These are phyloP conservation scores for Tympanuchus pallidicinctus DNA, from an alignment of 2,113 vertebrate genomes.

Conservation along the genomic window DNA sequence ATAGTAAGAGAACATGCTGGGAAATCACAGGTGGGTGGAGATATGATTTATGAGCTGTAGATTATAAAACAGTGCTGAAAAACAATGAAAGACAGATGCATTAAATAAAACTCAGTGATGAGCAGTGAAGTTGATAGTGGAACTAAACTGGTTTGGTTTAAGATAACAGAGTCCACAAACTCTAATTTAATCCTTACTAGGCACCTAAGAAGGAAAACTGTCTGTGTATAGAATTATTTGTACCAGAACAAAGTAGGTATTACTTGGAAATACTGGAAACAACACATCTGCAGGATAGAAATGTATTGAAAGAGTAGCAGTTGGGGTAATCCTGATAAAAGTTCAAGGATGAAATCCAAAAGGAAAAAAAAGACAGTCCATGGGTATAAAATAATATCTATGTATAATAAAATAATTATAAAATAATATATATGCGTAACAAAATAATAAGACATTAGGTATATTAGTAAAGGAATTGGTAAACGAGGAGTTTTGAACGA, in stretches of 20 bases:
- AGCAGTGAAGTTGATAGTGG: background rate
- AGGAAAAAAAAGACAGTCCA: no score
- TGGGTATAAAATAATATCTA: background rate
- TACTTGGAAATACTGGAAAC: rapidly evolving
- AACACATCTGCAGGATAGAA: background rate
- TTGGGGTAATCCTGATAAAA: background rate
- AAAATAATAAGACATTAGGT: no score
- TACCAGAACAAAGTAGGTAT: background rate
- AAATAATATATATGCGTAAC: no score
- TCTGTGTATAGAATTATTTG: background rate
- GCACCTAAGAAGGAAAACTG: background rate
- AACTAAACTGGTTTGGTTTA: background rate
- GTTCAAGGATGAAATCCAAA: background rate
- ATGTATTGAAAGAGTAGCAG: background rate
- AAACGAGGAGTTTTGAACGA: background rate
- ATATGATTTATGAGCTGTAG: background rate
- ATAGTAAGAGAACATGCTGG: background rate
- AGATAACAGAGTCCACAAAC: background rate
- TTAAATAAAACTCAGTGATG: background rate
- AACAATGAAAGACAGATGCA: background rate
- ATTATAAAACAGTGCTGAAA: background rate
- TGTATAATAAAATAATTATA: no score
- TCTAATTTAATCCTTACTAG: background rate
- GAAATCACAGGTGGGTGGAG: background rate
- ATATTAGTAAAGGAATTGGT: background rate